A percentile compares a stretch with the other conserved stretches of the same genome.
Conservation (phyloP, 2,113 vertebrate genomes). For the Empidonax traillii region DNA sequence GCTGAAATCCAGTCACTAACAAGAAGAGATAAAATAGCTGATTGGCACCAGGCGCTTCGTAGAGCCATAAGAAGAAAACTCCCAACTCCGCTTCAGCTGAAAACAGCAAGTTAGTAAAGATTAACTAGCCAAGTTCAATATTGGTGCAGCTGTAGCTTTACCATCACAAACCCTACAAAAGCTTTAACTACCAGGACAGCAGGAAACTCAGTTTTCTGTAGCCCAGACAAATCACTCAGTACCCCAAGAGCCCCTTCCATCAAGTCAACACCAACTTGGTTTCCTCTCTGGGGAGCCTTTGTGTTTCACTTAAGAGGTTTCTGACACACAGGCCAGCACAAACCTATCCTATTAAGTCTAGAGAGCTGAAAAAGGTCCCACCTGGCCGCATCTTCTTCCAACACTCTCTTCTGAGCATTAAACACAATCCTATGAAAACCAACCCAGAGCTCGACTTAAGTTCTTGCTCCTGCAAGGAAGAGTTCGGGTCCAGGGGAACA, state of each 20-base stretch:
- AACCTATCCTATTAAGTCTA: not conserved
- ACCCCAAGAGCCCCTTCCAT: not conserved
- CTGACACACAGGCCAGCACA: not conserved
- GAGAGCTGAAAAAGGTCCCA: not conserved
- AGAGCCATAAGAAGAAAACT: not conserved
- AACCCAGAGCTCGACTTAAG: not conserved
- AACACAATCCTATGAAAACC: not conserved
- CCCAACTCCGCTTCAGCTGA: not conserved
- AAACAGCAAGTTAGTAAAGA: not conserved
- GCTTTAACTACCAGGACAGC: not conserved
- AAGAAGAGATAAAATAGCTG: not conserved
- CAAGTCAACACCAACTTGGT: not conserved
- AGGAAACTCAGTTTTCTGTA: not conserved
- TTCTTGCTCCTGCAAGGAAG: not conserved
- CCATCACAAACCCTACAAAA: not conserved
- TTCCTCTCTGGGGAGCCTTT: not conserved
- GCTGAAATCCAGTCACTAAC: not conserved
- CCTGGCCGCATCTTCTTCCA: not conserved
- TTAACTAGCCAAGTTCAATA: not conserved
- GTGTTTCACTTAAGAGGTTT: not conserved
- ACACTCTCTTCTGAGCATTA: not conserved
- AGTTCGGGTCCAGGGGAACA: not conserved
- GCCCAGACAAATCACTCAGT: not conserved
- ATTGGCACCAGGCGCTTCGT: not conserved
- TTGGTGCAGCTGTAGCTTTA: not conserved